A percentile compares a stretch with the other conserved stretches of the same genome.
Conservation (phyloP, 92 coral and sea anemone species). For the Phenganax marumi region DNA sequence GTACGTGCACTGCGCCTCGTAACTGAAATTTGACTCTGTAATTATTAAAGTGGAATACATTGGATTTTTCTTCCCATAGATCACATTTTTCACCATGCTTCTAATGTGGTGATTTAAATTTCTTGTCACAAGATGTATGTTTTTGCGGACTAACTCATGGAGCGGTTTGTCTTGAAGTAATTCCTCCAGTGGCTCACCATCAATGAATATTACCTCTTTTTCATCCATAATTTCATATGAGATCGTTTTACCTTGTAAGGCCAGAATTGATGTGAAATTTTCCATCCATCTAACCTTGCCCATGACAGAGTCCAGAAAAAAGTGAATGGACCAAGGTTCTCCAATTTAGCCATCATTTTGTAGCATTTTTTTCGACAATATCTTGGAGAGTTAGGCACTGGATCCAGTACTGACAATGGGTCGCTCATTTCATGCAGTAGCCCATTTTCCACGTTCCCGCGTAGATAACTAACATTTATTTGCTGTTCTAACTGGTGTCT, state of each 20-base stretch:
- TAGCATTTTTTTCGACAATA: too few relatives aligned
- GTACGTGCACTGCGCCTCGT: constrained; percentile 31
- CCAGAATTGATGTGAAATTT: constrained; percentile 21
- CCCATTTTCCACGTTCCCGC: too few relatives aligned
- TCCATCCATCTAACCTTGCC: constrained; percentile 32
- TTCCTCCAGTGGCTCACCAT: constrained; percentile 44
- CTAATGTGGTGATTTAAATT: constrained; percentile 21
- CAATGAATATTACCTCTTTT: constrained; percentile 52
- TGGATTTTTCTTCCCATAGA: constrained; percentile 30
- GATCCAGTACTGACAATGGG: too few relatives aligned
- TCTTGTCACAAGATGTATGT: constrained; percentile 24
- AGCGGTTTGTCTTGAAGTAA: constrained; percentile 20
- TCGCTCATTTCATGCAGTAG: too few relatives aligned
- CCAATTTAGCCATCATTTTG: too few relatives aligned
- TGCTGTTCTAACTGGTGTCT: too few relatives aligned
- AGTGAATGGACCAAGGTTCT: too few relatives aligned
- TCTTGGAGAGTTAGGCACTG: too few relatives aligned
- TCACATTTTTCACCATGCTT: constrained; percentile 30
- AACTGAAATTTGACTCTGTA: constrained; percentile 25
- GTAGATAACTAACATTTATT: too few relatives aligned
- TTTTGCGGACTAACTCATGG: constrained; percentile 23
- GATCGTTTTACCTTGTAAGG: constrained; percentile 26
- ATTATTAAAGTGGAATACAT: constrained; percentile 27
- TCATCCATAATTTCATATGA: constrained; percentile 42
- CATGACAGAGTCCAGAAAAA: constrained; percentile 17